Percentiles rank a stretch among this genome's conserved stretches.
phyloP scores from a whole-genome alignment of 1,140 invertebrate species.

The Drosophila bipectinata region DNA sequence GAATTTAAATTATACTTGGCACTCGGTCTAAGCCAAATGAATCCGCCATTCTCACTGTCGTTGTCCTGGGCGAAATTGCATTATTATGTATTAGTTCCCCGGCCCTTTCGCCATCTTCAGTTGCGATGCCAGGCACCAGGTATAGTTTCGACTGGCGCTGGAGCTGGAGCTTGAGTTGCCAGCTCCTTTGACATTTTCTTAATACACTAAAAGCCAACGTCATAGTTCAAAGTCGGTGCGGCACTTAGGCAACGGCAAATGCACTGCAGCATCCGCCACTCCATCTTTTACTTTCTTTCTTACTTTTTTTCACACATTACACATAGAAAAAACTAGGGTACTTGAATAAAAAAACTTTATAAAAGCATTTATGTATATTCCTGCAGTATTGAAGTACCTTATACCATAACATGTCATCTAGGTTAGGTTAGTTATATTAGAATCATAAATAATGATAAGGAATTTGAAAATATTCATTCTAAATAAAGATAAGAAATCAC shows the following conservation, averaged over 20 bases:
- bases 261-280: conserved; percentile 56
- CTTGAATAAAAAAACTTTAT: not conserved
- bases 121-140: conserved; percentile 30
- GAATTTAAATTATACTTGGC: conserved; percentile 34
- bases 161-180: conserved; percentile 17
- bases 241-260: conserved; percentile 65
- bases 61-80: conserved; percentile 70
- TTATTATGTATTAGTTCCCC: conserved; percentile 70
- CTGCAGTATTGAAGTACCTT: no score
- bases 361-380: no score
- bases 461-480: no score
- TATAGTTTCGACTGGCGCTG: conserved; percentile 29
- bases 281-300: not conserved
- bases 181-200: conserved; percentile 61
- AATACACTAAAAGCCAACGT: conserved; percentile 80
- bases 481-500: no score
- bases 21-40: conserved; percentile 68
- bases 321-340: conserved; percentile 4
- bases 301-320: not conserved
- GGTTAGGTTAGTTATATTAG: no score
- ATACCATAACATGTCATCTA: no score
- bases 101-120: not conserved
- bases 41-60: conserved; percentile 49
- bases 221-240: conserved; percentile 72
- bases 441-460: no score